phyloP scores from a whole-genome alignment of 2,797 vertebrate species.

The Etheostoma nigrum region DNA sequence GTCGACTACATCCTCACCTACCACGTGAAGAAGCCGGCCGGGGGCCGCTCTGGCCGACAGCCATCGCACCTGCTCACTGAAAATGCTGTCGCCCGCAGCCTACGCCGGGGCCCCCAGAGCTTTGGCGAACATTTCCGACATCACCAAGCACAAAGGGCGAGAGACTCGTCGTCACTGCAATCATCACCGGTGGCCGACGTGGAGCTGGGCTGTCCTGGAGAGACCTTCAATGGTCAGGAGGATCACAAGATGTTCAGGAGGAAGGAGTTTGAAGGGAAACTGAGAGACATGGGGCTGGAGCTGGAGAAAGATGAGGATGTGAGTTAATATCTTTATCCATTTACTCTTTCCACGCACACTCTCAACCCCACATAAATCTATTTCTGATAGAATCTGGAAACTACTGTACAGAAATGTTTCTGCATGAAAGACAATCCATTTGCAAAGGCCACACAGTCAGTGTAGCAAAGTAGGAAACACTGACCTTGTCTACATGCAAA shows the following conservation, averaged over 20 bases:
- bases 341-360: neutral
- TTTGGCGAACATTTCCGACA: conserved; percentile 3
- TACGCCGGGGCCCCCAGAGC: conserved; percentile 64
- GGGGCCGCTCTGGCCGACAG: conserved; percentile 76
- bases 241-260: conserved; percentile 90
- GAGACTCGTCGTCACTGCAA: neutral
- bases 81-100: conserved; percentile 79
- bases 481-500: no score
- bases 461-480: neutral
- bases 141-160: neutral
- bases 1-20: conserved; percentile 96
- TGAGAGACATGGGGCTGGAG: conserved; percentile 93
- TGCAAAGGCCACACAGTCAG: neutral
- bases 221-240: conserved; percentile 87
- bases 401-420: neutral
- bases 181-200: conserved; percentile 2
- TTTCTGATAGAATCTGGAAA: neutral
- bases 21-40: conserved; percentile 88
- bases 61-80: conserved; percentile 82
- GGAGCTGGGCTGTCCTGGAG: conserved; percentile 61
- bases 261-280: conserved; percentile 93
- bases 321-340: conserved; percentile 59
- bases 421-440: neutral
- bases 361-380: neutral
- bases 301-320: conserved; percentile 95